Conservation (phyloP, 2,888 invertebrate genomes). For the Pyrrhia umbra region DNA sequence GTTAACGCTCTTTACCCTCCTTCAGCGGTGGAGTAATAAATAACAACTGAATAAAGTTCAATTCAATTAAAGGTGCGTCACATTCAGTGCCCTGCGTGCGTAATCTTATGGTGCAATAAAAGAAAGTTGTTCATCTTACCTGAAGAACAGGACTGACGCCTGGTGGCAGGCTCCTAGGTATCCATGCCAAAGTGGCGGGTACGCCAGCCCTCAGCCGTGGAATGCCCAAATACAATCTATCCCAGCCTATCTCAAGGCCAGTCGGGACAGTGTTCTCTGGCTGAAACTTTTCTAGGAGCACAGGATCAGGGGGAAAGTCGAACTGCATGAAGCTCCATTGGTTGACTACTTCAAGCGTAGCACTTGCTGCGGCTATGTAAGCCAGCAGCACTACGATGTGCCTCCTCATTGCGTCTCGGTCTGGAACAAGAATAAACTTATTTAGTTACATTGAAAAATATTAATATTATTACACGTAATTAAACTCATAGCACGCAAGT, state of each 20-base stretch:
- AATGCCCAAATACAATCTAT: slow-evolving; percentile 93
- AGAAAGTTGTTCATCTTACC: slow-evolving; percentile 75
- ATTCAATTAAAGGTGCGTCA: slow-evolving; percentile 16
- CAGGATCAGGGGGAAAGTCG: slow-evolving; percentile 92
- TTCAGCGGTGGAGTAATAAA: too few species aligned
- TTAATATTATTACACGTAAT: neutral
- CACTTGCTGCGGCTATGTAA: slow-evolving; percentile 79
- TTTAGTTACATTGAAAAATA: neutral
- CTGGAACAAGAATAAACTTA: slow-evolving; percentile 37
- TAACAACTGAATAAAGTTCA: slow-evolving; percentile 9
- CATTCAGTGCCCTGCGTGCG: neutral
- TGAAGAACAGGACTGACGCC: slow-evolving; percentile 93
- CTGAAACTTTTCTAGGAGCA: slow-evolving; percentile 90
- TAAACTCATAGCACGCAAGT: neutral
- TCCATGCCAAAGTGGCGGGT: slow-evolving; percentile 93
- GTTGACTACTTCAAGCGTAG: slow-evolving; percentile 91
- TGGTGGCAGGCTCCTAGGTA: slow-evolving; percentile 91
- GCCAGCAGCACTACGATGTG: slow-evolving; percentile 72
- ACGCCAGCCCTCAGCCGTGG: slow-evolving; percentile 94
- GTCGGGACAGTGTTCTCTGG: slow-evolving; percentile 94
- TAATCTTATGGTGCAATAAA: slow-evolving; percentile 23
- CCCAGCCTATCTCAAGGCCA: slow-evolving; percentile 93
- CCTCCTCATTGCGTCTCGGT: slow-evolving; percentile 68
- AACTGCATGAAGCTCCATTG: slow-evolving; percentile 93
- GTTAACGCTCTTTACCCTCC: too few species aligned